Evolutionary conservation across 2,888 invertebrate species (phyloP).

Genomic region (Proisotoma minuta): DNA sequence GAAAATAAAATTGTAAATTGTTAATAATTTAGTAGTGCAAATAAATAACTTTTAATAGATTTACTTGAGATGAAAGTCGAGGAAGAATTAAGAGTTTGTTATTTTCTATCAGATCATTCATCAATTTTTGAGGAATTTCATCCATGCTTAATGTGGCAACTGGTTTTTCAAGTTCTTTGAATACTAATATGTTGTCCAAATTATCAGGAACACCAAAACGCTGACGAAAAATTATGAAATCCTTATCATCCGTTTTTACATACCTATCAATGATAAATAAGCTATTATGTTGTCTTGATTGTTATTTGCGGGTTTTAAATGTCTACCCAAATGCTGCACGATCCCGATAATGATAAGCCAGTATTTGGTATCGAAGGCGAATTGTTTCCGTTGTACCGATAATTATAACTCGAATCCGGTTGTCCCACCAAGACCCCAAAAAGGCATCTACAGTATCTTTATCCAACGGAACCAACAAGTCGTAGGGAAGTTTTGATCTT

Average conservation of each 20-base stretch:
- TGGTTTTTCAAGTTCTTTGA: constrained; percentile 80
- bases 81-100: constrained; percentile 86
- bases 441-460: constrained; percentile 71
- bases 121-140: constrained; percentile 79
- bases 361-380: constrained; percentile 77
- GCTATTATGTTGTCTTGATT: no score
- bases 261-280: constrained; percentile 23
- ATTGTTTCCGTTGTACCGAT: constrained; percentile 65
- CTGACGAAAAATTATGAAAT: constrained; percentile 61
- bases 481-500: constrained; percentile 78
- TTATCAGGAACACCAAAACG: constrained; percentile 69
- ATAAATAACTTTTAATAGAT: constrained; percentile 6
- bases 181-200: constrained; percentile 75
- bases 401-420: constrained; percentile 76
- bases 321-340: constrained; percentile 79
- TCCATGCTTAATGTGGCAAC: constrained; percentile 83
- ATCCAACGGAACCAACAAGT: constrained; percentile 64
- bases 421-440: constrained; percentile 70
- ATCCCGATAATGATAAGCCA: constrained; percentile 80
- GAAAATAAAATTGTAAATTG: constrained; percentile 1
- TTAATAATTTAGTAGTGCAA: not conserved
- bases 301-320: no score
- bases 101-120: constrained; percentile 80
- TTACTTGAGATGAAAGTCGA: constrained; percentile 83
- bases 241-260: constrained; percentile 51